These are phyloP conservation scores for Crax fasciolata DNA, from an alignment of 2,797 vertebrate genomes.

Conservation along the genomic window DNA sequence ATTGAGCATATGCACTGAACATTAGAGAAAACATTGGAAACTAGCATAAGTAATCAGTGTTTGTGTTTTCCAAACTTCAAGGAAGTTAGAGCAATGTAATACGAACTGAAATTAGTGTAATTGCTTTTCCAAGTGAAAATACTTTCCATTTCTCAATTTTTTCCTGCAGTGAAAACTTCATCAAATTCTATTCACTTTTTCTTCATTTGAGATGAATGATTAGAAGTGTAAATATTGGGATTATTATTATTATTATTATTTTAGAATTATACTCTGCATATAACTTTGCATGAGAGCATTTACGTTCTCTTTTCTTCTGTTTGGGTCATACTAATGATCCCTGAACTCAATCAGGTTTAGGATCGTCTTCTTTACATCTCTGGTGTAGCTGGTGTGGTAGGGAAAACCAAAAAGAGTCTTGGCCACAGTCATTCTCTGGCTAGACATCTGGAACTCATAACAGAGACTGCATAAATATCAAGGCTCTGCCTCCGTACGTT, in stretches of 20 bases:
- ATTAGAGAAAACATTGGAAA: not conserved
- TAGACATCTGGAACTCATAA: not conserved
- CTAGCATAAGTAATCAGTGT: not conserved
- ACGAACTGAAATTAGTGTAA: not conserved
- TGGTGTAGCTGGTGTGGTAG: not conserved
- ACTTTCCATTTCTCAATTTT: not conserved
- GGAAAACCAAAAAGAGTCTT: not conserved
- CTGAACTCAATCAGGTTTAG: not conserved
- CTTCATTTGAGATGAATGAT: not conserved
- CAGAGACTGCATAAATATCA: not conserved
- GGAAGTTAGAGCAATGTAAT: not conserved
- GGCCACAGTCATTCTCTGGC: not conserved
- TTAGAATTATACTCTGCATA: not conserved
- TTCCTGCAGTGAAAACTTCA: not conserved
- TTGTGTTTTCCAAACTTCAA: not conserved
- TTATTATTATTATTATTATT: no score
- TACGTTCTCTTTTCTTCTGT: not conserved
- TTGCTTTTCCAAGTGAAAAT: slow-evolving; percentile 19
- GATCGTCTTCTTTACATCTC: not conserved
- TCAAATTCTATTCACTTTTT: not conserved
- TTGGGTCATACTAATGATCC: not conserved
- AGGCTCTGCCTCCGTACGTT: not conserved
- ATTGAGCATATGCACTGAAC: not conserved
- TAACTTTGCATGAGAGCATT: not conserved
- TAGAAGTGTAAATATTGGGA: not conserved